Evolutionary conservation across 2,113 vertebrate genomes (phyloP).

Genomic region (Aleadryas rufinucha): DNA sequence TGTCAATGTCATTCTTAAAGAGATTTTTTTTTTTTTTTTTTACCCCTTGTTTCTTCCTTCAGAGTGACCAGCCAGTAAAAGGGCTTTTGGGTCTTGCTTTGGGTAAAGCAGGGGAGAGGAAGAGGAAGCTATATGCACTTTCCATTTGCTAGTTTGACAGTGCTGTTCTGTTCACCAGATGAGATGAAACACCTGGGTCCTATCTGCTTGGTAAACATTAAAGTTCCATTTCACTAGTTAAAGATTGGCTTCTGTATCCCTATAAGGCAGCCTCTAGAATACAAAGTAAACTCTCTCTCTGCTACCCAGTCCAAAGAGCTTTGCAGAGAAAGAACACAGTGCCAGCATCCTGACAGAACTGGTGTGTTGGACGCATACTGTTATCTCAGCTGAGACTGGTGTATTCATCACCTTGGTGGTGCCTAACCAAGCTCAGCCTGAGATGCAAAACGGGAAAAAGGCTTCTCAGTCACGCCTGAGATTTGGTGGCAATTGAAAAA

Average conservation of each 20-base stretch:
- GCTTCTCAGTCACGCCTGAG: neutral
- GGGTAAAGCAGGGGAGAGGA: neutral
- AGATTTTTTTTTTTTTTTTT: neutral
- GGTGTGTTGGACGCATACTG: neutral
- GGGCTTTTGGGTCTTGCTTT: neutral
- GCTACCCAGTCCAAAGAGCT: neutral
- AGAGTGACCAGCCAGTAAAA: neutral
- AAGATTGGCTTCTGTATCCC: constrained; percentile 70
- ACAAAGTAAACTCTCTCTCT: constrained; percentile 49
- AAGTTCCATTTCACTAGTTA: constrained; percentile 76
- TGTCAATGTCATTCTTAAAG: neutral
- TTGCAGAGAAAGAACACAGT: neutral
- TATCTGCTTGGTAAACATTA: constrained; percentile 80
- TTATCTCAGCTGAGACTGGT: neutral
- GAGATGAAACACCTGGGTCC: constrained; percentile 70
- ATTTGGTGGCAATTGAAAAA: neutral
- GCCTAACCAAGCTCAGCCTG: neutral
- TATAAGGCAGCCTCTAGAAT: constrained; percentile 49
- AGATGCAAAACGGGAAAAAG: neutral
- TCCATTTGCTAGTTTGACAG: constrained; percentile 53
- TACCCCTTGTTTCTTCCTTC: neutral
- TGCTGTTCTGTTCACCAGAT: constrained; percentile 30
- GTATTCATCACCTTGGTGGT: neutral
- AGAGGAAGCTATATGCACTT: neutral
- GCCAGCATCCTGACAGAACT: neutral